Evolutionary conservation across 2,888 invertebrate species (phyloP), one percentile per base, ranked within the genome.

Genomic region (Vandiemenella viatica): DNA sequence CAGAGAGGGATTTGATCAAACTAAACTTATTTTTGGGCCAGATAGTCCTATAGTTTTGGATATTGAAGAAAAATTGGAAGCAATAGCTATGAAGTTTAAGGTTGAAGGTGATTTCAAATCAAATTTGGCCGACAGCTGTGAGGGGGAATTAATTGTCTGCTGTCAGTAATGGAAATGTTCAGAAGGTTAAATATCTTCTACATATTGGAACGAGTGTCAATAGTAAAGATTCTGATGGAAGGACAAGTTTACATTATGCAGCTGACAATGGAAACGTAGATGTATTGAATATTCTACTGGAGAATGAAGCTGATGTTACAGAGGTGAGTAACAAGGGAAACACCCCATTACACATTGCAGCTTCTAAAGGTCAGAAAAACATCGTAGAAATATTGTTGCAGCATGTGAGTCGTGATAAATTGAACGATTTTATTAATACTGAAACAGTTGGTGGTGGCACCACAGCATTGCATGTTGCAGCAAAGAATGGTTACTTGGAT

Each of bases 371-470:
- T 16, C 19, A 46, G 43, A 1, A 15, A 22, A 42, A 46, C 8
- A 17, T 46, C 16, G 43, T 45, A n/a, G 17, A 46, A 42, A 5
- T 46, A 17, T 17, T 46, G 10, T 40, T 41, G 17, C 10, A 46
- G n/a, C 17, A 41, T 18, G 21, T 43, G 5, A 43, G 19, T 17
- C 16, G 37, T 46, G 50, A 17, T 48, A 57, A 49, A n/a, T 50
- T 58, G 10, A 51, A 46, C 46, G 50, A 53, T 23, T 55, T 56
- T 50, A 23, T 59, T 44, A 58, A 59, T 53, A 51, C 55, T 42
- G 53, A 52, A 52, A 57, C 55, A 1, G 44, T 43, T 20, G 7
- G 15, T 26, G 41, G 50, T 18, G 54, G 54, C 16, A 42, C 38
- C 15, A 53, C 48, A 37, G 16, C 55, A 10, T 45, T 57, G 16